Evolutionary conservation across 2,888 invertebrate genomes (phyloP), one percentile per base, ranked within the genome.

Genomic region (Halocaridina rubra): DNA sequence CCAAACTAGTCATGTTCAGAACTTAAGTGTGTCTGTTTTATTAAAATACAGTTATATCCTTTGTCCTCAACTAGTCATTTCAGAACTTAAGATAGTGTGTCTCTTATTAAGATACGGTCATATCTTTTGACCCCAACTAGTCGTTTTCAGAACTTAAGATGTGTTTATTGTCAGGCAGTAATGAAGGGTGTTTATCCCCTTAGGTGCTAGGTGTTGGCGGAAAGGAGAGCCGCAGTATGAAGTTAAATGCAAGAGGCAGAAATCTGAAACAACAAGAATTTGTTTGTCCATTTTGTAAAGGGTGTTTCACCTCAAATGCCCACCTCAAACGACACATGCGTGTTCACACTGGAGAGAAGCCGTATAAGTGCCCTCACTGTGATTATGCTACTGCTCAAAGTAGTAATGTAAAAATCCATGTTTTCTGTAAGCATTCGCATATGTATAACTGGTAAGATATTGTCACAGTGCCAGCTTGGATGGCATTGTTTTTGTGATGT

Each of bases 251-350:
- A 71, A 82, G 82, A 76, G 71, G 82, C 76, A 77, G 82, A 69
- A 77, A 71, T 33, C 71, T 76, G n/a, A 82, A 75, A 71, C 77
- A 69, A 30, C 82, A 82, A 69, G 77, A 71, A 29, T 82, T 57
- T 77, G 77, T 71, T 53, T 87, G 87, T 67, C 87, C 85, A 30
- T 81, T 85, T 80, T 87, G 87, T 80, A 75, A 61, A 46, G 16
- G 46, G 16, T 13, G 13, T 16, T 46, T 46, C 16, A 46, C 46
- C 2, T 13, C 46, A 1, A 46, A 46, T 13, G 13, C 46, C 71
- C 85, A 87, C 76, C 80, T 87, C 29, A 87, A 87, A 74, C 79
- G 87, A 4, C 87, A 87, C 61, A 87, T 87, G 39, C 87, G 87
- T 22, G 85, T 81, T 30, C 87, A 87, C 59, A 87, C 87, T 3